These are phyloP conservation scores for Heliconius cydno DNA, from an alignment of 2,888 invertebrate genomes.

Conservation along the genomic window DNA sequence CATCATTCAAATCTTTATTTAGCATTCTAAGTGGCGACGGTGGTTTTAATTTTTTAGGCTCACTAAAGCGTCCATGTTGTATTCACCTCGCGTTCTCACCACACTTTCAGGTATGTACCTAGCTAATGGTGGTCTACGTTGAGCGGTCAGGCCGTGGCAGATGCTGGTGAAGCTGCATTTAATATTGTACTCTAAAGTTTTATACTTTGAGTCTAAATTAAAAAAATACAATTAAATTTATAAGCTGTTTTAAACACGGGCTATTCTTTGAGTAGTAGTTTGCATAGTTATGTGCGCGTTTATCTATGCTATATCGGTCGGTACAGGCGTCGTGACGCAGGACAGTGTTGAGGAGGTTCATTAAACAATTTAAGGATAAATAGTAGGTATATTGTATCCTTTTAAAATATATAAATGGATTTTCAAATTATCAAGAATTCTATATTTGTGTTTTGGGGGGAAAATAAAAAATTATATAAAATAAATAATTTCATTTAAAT, in stretches of 20 bases:
- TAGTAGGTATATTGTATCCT: conserved; percentile 54
- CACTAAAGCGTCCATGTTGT: conserved; percentile 71
- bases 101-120: conserved; percentile 71
- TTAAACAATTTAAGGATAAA: conserved; percentile 56
- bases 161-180: conserved; percentile 41
- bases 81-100: conserved; percentile 77
- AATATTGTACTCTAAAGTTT: conserved; percentile 54
- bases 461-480: too few species aligned
- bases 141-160: conserved; percentile 49
- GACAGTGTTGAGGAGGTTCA: conserved; percentile 58
- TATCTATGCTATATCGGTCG: conserved; percentile 76
- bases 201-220: conserved; percentile 58
- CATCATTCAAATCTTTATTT: conserved; percentile 75
- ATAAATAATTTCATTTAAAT: too few species aligned
- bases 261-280: conserved; percentile 64
- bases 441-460: neutral
- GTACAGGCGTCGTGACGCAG: conserved; percentile 61
- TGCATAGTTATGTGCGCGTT: conserved; percentile 78
- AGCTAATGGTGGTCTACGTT: conserved; percentile 71
- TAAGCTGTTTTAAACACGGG: conserved; percentile 53
- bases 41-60: conserved; percentile 77
- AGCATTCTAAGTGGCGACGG: conserved; percentile 73
- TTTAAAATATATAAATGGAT: neutral
- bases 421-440: neutral
- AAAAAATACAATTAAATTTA: conserved; percentile 43